These are phyloP conservation scores for Oxyura jamaicensis DNA, from an alignment of 2,113 vertebrate genomes.

Conservation along the genomic window DNA sequence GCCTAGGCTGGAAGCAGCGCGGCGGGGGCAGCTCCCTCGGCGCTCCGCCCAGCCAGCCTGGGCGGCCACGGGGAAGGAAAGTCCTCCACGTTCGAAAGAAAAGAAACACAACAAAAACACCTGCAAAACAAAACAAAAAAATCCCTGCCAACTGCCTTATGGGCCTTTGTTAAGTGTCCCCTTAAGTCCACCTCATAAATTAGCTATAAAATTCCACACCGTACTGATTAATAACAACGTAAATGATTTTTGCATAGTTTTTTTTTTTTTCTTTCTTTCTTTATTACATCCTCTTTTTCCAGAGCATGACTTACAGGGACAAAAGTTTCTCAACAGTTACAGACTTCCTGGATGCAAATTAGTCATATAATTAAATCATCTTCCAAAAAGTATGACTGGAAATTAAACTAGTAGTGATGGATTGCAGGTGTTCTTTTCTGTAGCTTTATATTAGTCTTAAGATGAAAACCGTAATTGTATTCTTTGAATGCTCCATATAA, in stretches of 20 bases:
- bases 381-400: neutral
- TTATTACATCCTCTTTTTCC: slow-evolving; percentile 19
- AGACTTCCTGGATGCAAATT: neutral
- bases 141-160: fast-evolving
- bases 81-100: fast-evolving
- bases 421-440: neutral
- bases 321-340: neutral
- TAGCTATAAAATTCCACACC: too few relatives aligned
- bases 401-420: neutral
- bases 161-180: fast-evolving
- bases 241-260: slow-evolving; percentile 41
- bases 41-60: too few relatives aligned
- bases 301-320: neutral
- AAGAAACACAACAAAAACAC: neutral
- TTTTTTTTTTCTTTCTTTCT: neutral
- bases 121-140: too few relatives aligned
- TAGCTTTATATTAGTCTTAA: neutral
- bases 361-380: neutral
- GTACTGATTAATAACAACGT: neutral
- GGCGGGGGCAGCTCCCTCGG: too few relatives aligned
- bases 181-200: neutral
- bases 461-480: neutral
- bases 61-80: fast-evolving
- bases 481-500: slow-evolving; percentile 13
- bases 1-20: too few relatives aligned